Conservation (phyloP, 2,888 invertebrate genomes). For the Orthosia cruda region DNA sequence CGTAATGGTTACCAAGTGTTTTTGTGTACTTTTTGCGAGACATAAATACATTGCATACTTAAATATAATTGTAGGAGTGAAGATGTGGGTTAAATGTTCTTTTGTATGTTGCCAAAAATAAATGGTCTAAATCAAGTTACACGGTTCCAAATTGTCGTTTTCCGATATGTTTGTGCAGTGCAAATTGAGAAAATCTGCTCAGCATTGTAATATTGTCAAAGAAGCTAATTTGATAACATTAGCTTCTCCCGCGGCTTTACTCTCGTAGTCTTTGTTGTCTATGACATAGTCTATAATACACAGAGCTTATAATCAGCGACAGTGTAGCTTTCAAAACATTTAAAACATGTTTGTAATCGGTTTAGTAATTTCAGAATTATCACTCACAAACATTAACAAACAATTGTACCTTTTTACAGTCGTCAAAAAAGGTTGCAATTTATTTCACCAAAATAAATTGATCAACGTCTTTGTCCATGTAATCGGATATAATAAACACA, state of each 20-base stretch:
- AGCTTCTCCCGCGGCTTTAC: not conserved
- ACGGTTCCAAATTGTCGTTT: not conserved
- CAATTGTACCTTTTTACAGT: not conserved
- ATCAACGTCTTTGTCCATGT: not conserved
- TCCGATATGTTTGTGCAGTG: not conserved
- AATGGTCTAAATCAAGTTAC: not conserved
- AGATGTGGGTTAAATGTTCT: constrained; percentile 1
- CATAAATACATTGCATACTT: no score
- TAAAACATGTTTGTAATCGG: not conserved
- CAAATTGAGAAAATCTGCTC: not conserved
- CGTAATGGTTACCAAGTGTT: not conserved
- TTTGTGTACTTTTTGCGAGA: constrained; percentile 1
- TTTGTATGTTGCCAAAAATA: constrained; percentile 17
- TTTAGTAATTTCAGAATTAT: not conserved
- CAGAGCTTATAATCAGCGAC: not conserved
- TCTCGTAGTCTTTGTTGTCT: not conserved
- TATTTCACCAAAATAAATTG: not conserved
- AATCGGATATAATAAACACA: not conserved
- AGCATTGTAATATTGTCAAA: not conserved
- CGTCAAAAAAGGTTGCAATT: not conserved
- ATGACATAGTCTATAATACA: not conserved
- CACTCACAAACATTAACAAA: not conserved
- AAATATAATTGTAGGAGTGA: constrained; percentile 1
- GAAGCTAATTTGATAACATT: not conserved
- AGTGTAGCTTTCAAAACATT: not conserved